Base-by-base conservation (phyloP, 2,888 invertebrate species). In the Blera fallax region DNA sequence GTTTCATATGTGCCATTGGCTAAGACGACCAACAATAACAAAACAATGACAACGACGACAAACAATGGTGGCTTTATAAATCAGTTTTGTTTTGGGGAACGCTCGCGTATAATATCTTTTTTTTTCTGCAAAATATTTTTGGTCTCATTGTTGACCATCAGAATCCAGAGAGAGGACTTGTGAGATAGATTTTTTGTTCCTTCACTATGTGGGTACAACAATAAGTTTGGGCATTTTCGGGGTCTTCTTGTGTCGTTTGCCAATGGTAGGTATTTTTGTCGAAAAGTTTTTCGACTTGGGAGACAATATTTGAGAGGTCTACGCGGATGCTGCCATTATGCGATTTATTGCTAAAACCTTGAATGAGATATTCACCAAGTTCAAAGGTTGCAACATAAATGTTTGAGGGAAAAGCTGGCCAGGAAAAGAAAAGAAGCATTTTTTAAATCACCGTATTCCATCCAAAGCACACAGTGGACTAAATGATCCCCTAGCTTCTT, bases 1-100 rank as follows among this genome's bases (percentile, higher is more conserved):
- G 29, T 32, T 37, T 18, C 50, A 67, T 45, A 78, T 78, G 60
- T 82, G 56, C 37, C 64, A 67, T 65, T 58, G 77, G 70, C 65
- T 43, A 50, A 43, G 29, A 62, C 52, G 43, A 21, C 32, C 32
- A 43, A 74, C 48, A 27, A 18, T 34, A 43, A 34, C 50, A 58
- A 76, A 40, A 72, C 79, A 72, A 79, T 32, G 62, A 73, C 73
- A 64, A 50, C 48, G 67, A 64, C 65, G 40, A 37, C 80, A 70
- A 70, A 84, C 84, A 84, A 84, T 84, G 84, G 84, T 60, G 50
- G 84, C 69, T 80, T 79, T 74, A 84, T 84, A 84, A 84, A 84
- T 84, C 84, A 84, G 50, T 79, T 74, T 80, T 73, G 72, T 43
- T 45, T 69, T 60, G 45, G 34, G 65, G 45, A 65, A 70, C 65